Evolutionary conservation across 2,113 vertebrate genomes (phyloP).

Genomic region (Tupaia tana): DNA sequence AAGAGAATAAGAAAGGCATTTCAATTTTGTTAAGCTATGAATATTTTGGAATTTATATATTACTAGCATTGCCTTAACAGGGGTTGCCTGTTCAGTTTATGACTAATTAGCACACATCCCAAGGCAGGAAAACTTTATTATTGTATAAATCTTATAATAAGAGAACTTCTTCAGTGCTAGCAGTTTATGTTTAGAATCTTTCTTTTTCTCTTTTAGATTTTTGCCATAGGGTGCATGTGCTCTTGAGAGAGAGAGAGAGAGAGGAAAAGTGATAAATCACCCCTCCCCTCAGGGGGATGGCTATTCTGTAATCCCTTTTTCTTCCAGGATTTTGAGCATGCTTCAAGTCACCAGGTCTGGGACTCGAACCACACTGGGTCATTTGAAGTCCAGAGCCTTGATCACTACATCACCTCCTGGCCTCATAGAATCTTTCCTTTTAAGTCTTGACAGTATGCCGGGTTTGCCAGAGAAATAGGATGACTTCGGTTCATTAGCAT

Average conservation of each 20-base stretch:
- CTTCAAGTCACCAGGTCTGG: no score
- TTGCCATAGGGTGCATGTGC: no score
- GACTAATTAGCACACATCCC: slow-evolving; percentile 2
- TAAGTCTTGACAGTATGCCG: slow-evolving; percentile 40
- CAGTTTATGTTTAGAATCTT: slow-evolving; percentile 39
- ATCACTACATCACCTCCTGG: no score
- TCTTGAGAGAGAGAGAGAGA: no score
- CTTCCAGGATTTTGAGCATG: no score
- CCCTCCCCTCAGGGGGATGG: no score
- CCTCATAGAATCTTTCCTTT: slow-evolving; percentile 44
- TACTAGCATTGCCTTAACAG: background rate
- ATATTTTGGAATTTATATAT: slow-evolving; percentile 36
- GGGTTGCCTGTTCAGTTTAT: slow-evolving; percentile 12
- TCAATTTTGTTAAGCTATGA: slow-evolving; percentile 27
- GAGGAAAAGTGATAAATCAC: no score
- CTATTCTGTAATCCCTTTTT: no score
- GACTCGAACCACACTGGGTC: no score
- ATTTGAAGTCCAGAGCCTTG: no score
- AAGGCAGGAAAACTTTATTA: background rate
- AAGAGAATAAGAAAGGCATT: background rate
- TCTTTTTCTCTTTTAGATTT: background rate
- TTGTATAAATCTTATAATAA: slow-evolving; percentile 25
- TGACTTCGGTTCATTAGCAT: slow-evolving; percentile 49
- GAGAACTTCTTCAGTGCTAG: background rate
- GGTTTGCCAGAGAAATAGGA: slow-evolving; percentile 32